These are phyloP conservation scores for Eupristina koningsbergeri DNA, from an alignment of 1,140 invertebrate genomes.

Conservation along the genomic window DNA sequence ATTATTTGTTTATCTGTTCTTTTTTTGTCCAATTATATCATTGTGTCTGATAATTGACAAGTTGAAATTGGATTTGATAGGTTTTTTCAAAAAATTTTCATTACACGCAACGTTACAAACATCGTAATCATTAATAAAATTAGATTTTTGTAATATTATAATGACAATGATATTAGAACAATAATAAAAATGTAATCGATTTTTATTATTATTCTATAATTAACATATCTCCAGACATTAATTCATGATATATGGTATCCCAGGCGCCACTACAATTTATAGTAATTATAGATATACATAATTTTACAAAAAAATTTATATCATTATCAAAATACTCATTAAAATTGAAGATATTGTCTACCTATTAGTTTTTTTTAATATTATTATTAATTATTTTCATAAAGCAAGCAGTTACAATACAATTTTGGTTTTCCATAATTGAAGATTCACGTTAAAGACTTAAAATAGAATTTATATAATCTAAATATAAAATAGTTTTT, in stretches of 20 bases:
- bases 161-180: not conserved
- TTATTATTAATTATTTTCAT: not conserved
- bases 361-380: not conserved
- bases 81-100: too few relatives aligned
- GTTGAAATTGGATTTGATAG: too few relatives aligned
- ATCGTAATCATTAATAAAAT: not conserved
- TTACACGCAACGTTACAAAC: too few relatives aligned
- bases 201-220: not conserved
- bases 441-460: too few relatives aligned
- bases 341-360: not conserved
- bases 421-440: not conserved
- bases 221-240: not conserved
- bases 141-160: not conserved
- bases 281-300: not conserved
- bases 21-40: too few relatives aligned
- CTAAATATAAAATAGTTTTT: too few relatives aligned
- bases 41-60: too few relatives aligned
- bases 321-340: not conserved
- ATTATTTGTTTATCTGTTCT: too few relatives aligned
- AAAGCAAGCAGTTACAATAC: not conserved
- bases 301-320: not conserved
- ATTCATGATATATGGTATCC: not conserved
- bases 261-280: not conserved
- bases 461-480: too few relatives aligned
- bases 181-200: not conserved